Conservation (phyloP, 2,797 vertebrate species). For the Sorex maritimensis region DNA sequence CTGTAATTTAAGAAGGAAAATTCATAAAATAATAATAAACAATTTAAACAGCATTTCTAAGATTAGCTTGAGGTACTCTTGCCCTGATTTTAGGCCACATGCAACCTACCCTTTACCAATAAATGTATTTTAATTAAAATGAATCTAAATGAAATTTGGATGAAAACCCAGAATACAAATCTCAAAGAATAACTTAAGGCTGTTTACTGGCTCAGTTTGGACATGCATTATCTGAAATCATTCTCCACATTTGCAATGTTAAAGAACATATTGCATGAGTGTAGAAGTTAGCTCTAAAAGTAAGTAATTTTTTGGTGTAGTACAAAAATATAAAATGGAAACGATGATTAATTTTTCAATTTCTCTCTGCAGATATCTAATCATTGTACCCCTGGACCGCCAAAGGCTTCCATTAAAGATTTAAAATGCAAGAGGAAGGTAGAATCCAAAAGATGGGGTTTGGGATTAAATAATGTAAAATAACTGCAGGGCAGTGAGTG, state of each 20-base stretch:
- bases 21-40: constrained; percentile 91
- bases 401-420: constrained; percentile 98
- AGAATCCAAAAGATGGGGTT: constrained; percentile 96
- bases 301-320: constrained; percentile 93
- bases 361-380: constrained; percentile 98
- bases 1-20: constrained; percentile 90
- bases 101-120: constrained; percentile 87
- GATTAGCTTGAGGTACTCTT: constrained; percentile 87
- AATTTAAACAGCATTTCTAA: constrained; percentile 87
- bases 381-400: constrained; percentile 97
- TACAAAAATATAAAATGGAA: constrained; percentile 94
- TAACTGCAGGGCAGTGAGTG: constrained; percentile 95
- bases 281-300: constrained; percentile 88
- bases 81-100: constrained; percentile 82
- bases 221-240: constrained; percentile 80
- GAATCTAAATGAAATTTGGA: constrained; percentile 90
- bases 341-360: constrained; percentile 99
- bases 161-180: constrained; percentile 86
- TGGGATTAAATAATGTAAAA: constrained; percentile 99
- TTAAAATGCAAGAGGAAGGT: constrained; percentile 97
- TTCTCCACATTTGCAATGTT: constrained; percentile 82
- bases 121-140: constrained; percentile 92
- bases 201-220: constrained; percentile 87
- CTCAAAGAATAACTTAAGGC: constrained; percentile 84
- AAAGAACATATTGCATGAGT: constrained; percentile 82